These are phyloP conservation scores for Augiades crinisus DNA, from an alignment of 2,888 invertebrate genomes.

Conservation along the genomic window DNA sequence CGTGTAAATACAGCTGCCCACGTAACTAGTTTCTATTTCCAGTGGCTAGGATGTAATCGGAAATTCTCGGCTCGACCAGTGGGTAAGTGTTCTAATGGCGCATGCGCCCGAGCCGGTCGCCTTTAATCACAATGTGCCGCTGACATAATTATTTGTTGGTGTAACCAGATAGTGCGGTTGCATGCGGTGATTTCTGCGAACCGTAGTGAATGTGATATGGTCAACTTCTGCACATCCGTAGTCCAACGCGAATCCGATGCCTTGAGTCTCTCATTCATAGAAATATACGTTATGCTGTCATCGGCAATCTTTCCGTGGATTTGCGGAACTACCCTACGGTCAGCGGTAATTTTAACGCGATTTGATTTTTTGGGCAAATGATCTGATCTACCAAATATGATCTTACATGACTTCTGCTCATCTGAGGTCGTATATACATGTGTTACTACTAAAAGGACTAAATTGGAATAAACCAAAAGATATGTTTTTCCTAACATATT, in stretches of 20 bases:
- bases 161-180: conserved; percentile 60
- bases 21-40: conserved; percentile 70
- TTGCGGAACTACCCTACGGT: too few species aligned
- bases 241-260: conserved; percentile 54
- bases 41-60: conserved; percentile 54
- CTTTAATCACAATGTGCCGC: conserved; percentile 62
- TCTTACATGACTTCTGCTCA: too few species aligned
- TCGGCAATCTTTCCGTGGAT: conserved; percentile 48
- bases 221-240: conserved; percentile 59
- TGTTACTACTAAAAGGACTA: too few species aligned
- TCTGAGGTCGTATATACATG: too few species aligned
- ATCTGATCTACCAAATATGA: too few species aligned
- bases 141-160: conserved; percentile 72
- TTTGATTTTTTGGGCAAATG: too few species aligned
- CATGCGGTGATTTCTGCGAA: conserved; percentile 59
- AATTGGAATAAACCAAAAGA: too few species aligned
- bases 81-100: conserved; percentile 29
- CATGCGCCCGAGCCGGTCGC: conserved; percentile 44
- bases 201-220: conserved; percentile 55
- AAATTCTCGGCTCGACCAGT: conserved; percentile 47
- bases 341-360: too few species aligned
- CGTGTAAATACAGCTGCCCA: conserved; percentile 68
- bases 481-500: too few species aligned
- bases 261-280: conserved; percentile 60
- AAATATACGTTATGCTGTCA: conserved; percentile 46